phyloP scores from a whole-genome alignment of 2,113 vertebrate species.

The Zapornia atra region DNA sequence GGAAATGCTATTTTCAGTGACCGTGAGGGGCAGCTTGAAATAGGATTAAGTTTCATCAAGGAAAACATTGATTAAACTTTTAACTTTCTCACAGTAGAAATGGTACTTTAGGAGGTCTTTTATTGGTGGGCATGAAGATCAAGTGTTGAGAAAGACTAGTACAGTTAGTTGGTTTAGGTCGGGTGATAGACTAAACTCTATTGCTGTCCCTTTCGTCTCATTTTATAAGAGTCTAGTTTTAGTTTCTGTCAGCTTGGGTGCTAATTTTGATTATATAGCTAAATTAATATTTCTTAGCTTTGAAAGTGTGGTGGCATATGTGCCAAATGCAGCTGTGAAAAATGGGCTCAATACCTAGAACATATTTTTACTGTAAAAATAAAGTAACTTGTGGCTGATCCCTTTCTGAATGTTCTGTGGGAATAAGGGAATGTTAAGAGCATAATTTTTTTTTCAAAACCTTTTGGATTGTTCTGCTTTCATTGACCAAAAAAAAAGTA shows the following conservation, averaged over 20 bases:
- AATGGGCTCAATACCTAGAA: neutral
- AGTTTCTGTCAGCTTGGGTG: neutral
- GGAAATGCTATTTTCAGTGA: neutral
- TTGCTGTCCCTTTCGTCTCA: neutral
- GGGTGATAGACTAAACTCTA: neutral
- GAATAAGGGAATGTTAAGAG: neutral
- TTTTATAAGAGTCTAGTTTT: neutral
- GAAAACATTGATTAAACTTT: neutral
- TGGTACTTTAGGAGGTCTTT: neutral
- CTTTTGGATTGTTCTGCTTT: neutral
- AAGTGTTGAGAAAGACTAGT: neutral
- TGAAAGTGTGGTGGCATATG: neutral
- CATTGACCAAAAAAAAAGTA: neutral
- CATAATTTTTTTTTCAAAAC: neutral
- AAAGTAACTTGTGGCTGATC: neutral
- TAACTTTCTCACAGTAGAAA: neutral
- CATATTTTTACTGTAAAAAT: neutral
- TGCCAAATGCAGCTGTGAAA: neutral
- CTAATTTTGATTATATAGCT: neutral
- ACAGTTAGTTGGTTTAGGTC: neutral
- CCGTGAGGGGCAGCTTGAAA: neutral
- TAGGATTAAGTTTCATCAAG: neutral
- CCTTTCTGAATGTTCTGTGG: neutral
- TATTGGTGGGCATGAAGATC: neutral
- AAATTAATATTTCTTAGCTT: neutral